These are phyloP conservation scores for Chloromyia formosa DNA, from an alignment of 2,888 invertebrate species.

Conservation along the genomic window DNA sequence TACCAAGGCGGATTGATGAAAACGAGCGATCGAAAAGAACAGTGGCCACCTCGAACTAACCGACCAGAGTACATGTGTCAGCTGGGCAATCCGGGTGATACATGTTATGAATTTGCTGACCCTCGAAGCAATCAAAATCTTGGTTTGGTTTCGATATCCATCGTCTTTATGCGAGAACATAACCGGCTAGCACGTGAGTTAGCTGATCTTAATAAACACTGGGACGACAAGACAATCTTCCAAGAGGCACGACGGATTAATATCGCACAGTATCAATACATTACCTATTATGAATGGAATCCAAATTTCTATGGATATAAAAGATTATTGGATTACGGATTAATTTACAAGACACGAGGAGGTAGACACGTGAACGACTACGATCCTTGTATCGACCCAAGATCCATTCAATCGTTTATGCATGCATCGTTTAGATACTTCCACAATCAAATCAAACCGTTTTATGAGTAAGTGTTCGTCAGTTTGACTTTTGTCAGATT, in stretches of 20 bases:
- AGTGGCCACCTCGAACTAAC: constrained; percentile 76
- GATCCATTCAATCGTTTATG: constrained; percentile 70
- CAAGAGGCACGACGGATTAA: constrained; percentile 66
- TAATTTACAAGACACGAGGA: constrained; percentile 59
- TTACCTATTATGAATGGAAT: constrained; percentile 67
- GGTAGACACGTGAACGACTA: constrained; percentile 65
- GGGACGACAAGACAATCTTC: constrained; percentile 66
- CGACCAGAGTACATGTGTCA: constrained; percentile 61
- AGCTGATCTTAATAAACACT: constrained; percentile 65
- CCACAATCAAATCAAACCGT: constrained; percentile 69
- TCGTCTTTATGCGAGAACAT: constrained; percentile 65
- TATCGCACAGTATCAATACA: constrained; percentile 66
- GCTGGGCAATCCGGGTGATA: constrained; percentile 63
- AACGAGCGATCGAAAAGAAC: constrained; percentile 68
- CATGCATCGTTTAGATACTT: constrained; percentile 73
- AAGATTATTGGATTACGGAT: constrained; percentile 62
- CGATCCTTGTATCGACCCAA: constrained; percentile 67
- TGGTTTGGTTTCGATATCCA: constrained; percentile 64
- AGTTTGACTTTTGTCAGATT: too few species aligned
- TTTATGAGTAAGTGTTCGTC: constrained; percentile 63
- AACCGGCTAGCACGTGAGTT: constrained; percentile 65
- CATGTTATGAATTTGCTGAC: constrained; percentile 78
- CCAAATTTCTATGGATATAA: constrained; percentile 64
- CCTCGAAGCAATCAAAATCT: constrained; percentile 65
- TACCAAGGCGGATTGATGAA: constrained; percentile 75